Evolutionary conservation across 1,140 invertebrate genomes (phyloP).

Genomic region (Drosophila leontia): DNA sequence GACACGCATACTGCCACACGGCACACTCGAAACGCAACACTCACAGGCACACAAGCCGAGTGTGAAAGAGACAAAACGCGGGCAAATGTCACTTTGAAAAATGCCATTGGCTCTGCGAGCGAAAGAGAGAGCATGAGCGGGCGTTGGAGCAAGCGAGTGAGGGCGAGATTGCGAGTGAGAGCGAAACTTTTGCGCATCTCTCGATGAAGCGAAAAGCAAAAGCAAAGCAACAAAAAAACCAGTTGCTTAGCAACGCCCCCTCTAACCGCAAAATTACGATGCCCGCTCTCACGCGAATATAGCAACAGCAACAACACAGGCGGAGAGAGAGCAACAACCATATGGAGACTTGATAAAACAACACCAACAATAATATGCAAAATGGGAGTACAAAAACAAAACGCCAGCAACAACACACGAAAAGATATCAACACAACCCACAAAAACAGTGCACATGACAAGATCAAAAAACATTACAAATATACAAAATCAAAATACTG

Average conservation of each 20-base stretch:
- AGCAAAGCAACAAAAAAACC: constrained; percentile 57
- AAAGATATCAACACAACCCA: constrained; percentile 10
- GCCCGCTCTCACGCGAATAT: constrained; percentile 13
- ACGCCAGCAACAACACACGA: constrained; percentile 5
- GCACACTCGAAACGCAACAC: constrained; percentile 7
- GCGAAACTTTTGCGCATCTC: constrained; percentile 68
- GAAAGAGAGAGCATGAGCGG: constrained; percentile 38
- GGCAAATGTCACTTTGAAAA: constrained; percentile 85
- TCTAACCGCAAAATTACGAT: constrained; percentile 68
- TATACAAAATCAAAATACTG: background rate
- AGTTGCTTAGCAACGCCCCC: constrained; percentile 85
- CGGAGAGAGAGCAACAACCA: constrained; percentile 9
- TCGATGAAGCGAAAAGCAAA: constrained; percentile 53
- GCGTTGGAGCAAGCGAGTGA: constrained; percentile 18
- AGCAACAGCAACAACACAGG: constrained; percentile 10
- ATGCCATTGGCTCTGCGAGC: constrained; percentile 80
- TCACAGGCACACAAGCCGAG: constrained; percentile 39
- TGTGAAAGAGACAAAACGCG: constrained; percentile 74
- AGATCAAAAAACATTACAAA: background rate
- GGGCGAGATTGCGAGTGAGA: constrained; percentile 26
- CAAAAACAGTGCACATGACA: constrained; percentile 16
- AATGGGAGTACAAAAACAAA: constrained; percentile 15
- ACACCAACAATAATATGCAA: constrained; percentile 17
- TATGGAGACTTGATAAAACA: constrained; percentile 13
- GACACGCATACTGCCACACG: constrained; percentile 17